phyloP scores from a whole-genome alignment of 2,888 invertebrate species.

The Tiliacea aurago region DNA sequence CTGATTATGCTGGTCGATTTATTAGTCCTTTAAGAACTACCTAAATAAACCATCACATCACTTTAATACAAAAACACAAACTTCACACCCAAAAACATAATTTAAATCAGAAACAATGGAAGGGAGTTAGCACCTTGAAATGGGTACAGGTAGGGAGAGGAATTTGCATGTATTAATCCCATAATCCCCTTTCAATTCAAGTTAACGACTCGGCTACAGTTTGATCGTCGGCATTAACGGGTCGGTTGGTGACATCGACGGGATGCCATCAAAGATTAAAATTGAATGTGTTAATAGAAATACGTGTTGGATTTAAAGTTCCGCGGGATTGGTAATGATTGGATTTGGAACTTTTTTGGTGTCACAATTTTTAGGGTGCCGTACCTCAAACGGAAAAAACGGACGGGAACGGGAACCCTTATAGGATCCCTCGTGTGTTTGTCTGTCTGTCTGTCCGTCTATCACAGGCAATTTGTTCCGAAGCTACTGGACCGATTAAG shows the following conservation, averaged over 20 bases:
- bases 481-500: no score
- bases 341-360: neutral
- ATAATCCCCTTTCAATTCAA: conserved; percentile 68
- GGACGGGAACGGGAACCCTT: no score
- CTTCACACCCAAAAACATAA: conserved; percentile 43
- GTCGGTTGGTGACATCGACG: conserved; percentile 55
- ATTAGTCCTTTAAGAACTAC: neutral
- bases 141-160: conserved; percentile 59
- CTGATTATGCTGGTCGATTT: no score
- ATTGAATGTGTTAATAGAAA: conserved; percentile 62
- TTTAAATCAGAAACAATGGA: conserved; percentile 53
- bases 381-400: no score
- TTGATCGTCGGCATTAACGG: conserved; percentile 64
- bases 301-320: conserved; percentile 50
- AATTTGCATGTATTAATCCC: conserved; percentile 71
- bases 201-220: conserved; percentile 66
- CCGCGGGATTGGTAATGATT: conserved; percentile 25
- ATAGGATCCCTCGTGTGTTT: no score
- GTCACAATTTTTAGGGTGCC: neutral
- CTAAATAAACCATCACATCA: conserved; percentile 1
- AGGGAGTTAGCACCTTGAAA: conserved; percentile 57
- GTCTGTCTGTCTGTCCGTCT: no score
- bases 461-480: no score
- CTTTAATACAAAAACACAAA: conserved; percentile 42
- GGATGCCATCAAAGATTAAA: conserved; percentile 62